Evolutionary conservation across 2,888 invertebrate genomes (phyloP), one percentile per base, ranked within the genome.

Genomic region (Eristalis arbustorum): DNA sequence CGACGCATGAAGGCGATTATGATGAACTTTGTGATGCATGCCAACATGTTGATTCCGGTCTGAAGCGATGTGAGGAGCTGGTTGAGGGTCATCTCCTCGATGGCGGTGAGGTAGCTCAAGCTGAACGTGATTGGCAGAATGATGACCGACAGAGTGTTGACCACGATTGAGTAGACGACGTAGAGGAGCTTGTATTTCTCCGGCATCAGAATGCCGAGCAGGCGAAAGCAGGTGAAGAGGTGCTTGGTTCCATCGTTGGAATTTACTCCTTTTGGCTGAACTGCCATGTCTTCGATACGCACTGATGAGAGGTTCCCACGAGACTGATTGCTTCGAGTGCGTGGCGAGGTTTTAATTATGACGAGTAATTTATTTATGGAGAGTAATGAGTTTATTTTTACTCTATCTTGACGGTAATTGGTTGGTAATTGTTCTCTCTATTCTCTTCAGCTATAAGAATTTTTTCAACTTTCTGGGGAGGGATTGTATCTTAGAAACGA

Each of bases 51-150:
- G 22, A 90, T 84, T 59, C 84, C 89, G 37, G 88, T 90, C 67
- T 90, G 90, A 1, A 90, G 25, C 6, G 90, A 90, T 25, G 90
- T 90, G 13, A 90, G 71, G 31, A 90, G 37, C 18, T 89, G 88
- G 5, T 79, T 84, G 8, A 85, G 88, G 10, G 88, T 84, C 88
- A 89, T 61, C 3, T 66, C 37, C 0, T 5, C n/a, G n/a, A 13
- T 18, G 3, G 23, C 28, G 18, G 42, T 23, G 2, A 74, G 71
- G 25, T 81, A 87, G 25, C 80, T 90, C 18, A 88, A 87, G 0
- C 89, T 77, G 11, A 90, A 89, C 0, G 85, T 88, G 4, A 91
- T 28, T 0, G 90, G 91, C 56, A 91, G n/a, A 18, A 80, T 66
- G 14, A 83, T 22, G 10, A 14, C 28, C 0, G 72, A 57, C 6